A percentile compares a stretch with the other conserved stretches of the same genome.
These are phyloP conservation scores for Phrynosoma blainvillii DNA, from an alignment of 2,113 vertebrate species.

Conservation along the genomic window DNA sequence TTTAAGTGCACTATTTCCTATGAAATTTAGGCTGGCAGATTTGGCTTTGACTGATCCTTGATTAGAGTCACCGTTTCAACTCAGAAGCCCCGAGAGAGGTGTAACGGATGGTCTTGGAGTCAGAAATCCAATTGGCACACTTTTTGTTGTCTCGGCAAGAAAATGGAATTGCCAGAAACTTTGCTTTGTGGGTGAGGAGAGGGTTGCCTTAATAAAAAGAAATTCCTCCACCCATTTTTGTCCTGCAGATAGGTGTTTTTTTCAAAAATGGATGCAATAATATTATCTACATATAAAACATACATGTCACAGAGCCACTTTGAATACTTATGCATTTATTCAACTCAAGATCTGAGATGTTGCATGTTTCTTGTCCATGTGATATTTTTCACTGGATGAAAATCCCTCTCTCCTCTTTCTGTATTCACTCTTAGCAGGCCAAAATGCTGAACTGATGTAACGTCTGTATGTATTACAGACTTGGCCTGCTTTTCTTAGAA, in stretches of 20 bases:
- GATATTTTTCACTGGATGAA: not conserved
- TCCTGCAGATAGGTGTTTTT: not conserved
- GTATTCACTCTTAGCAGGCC: not conserved
- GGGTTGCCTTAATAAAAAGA: rapidly evolving
- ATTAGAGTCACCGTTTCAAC: not conserved
- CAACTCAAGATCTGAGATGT: not conserved
- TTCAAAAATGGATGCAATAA: not conserved
- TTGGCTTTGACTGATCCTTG: not conserved
- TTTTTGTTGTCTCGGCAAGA: not conserved
- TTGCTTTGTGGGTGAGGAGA: not conserved
- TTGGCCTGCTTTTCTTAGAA: not conserved
- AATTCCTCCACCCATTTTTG: not conserved
- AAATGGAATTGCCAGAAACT: conserved; percentile 20
- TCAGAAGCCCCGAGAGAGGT: not conserved
- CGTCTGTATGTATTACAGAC: not conserved
- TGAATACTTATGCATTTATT: conserved; percentile 2
- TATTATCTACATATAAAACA: no score
- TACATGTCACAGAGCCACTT: not conserved
- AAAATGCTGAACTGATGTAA: not conserved
- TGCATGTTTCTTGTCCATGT: not conserved
- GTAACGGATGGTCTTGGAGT: not conserved
- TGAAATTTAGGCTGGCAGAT: not conserved
- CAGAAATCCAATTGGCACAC: not conserved
- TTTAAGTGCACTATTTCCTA: conserved; percentile 18
- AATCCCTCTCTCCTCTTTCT: not conserved